Base-by-base conservation (phyloP, 2,113 vertebrate species). In the Aramus guarauna region DNA sequence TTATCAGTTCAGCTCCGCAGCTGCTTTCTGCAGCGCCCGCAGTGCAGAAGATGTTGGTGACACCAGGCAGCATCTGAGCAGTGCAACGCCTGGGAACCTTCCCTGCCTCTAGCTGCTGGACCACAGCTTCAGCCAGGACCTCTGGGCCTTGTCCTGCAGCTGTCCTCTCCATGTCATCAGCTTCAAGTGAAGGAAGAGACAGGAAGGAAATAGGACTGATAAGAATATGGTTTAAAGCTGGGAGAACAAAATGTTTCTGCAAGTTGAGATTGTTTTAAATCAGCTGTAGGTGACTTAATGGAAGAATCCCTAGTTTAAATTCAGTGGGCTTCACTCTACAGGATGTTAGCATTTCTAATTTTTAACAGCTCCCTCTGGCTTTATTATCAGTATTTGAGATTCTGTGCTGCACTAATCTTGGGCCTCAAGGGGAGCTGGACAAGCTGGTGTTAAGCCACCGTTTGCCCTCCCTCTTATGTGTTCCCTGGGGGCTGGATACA, bases 31-130 rank as follows among this genome's bases (percentile, higher is more conserved):
- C 29, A 21, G 36, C 2, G 1, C 27, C 72, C 1, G 3, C 15
- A 9, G 19, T 14, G 15, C 7, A 0, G 58, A 64, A 56, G 36
- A 32, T 41, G 18, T 8, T 67, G 85, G 81, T 9, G 11, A 37
- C 50, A n/a, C 15, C 11, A 16, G 55, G 63, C 37, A 12, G 36
- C 18, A 32, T 16, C 36, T 52, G 30, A 32, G 26, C 19, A 2
- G 22, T 0, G 0, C 0, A 0, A 9, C 0, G 0, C 37, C 63
- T 48, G 47, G 4, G 2, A 21, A 32, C n/a, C 55, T 26, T 69
- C 67, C 32, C 14, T 73, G 76, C 27, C 30, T 75, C 19, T 13
- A 17, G 23, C 58, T 56, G 18, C 67, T 58, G 55, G 58, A 26
- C 34, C 72, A 53, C 26, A 36, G 24, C 63, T 74, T 41, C 47